Evolutionary conservation across 1,140 invertebrate species (phyloP).

Genomic region (Artemia franciscana): DNA sequence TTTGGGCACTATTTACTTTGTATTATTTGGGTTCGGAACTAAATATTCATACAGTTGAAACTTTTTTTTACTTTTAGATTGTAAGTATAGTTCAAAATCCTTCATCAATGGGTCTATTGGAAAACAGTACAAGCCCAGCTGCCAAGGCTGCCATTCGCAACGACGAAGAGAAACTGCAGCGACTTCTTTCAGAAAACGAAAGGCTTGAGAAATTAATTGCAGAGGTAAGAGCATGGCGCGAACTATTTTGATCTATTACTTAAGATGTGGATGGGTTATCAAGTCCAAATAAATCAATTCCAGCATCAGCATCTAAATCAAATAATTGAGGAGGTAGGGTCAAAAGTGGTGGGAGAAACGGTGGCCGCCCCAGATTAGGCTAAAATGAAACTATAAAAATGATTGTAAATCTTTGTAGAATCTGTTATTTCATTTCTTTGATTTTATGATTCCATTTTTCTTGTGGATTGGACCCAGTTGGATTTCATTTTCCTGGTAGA

Average conservation of each 20-base stretch:
- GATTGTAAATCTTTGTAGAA: not conserved
- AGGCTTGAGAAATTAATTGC: conserved; percentile 82
- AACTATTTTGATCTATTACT: not conserved
- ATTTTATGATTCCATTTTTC: no score
- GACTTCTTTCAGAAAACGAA: conserved; percentile 82
- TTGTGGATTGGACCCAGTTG: no score
- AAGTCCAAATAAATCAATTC: not conserved
- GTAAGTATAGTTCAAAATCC: conserved; percentile 51
- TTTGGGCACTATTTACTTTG: not conserved
- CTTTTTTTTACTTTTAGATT: conserved; percentile 13
- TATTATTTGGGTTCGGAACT: not conserved
- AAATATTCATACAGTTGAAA: conserved; percentile 1
- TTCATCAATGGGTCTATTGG: conserved; percentile 43
- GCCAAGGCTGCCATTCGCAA: conserved; percentile 73
- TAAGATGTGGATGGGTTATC: not conserved
- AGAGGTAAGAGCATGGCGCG: conserved; percentile 31
- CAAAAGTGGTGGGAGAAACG: not conserved
- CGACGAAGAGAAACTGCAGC: conserved; percentile 81
- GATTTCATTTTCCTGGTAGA: no score
- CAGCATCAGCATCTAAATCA: not conserved
- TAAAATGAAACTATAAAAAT: not conserved
- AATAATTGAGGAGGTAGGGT: not conserved
- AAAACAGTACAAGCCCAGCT: conserved; percentile 30
- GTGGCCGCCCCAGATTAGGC: no score
- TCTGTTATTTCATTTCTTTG: not conserved